Base-by-base conservation (phyloP, 2,797 vertebrate genomes). In the Rhinatrema bivittatum region DNA sequence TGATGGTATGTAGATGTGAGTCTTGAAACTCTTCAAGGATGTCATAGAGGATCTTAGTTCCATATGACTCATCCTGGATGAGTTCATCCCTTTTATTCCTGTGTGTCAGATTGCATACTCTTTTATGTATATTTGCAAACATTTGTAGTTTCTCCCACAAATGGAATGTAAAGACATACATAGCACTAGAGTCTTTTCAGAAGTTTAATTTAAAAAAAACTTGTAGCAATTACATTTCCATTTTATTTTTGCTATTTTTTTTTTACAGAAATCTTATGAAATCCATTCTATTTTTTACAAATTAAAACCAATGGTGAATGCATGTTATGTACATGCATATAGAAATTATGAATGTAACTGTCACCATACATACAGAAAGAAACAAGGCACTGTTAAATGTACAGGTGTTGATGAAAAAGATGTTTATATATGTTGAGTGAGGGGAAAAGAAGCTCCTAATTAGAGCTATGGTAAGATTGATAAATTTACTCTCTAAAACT, bases 401-500 rank as follows among this genome's bases (percentile, higher is more conserved):
- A 62, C 22, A 43, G 16, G 32, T 44, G 50, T 36, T 21, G 36
- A 42, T 23, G 18, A n/a, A 31, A 32, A 33, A 16, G 36, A 18
- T 26, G 36, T 14, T 4, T 12, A 31, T 4, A 41, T 28, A 30
- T 24, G 34, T 54, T 44, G 50, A 14, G 18, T n/a, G 5, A 10
- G 22, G 16, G 20, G 21, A 21, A 20, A 21, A 28, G 18, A 10
- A 36, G 11, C 16, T 43, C 9, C 5, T 19, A 4, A 16, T 5
- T 34, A 39, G 35, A 42, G 36, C 10, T 7, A 1, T 17, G 9
- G 20, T 27, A 13, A n/a, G n/a, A n/a, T 11, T 7, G 15, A 10
- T 5, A 5, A 16, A 29, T 40, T 13, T 29, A 27, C 55, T 53
- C 42, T 65, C 69, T 93, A 91, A 34, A 88, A 71, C 29, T 69